Conservation (phyloP, 53 echinoderm and acorn worm species). For the Actinopyga echinites region DNA sequence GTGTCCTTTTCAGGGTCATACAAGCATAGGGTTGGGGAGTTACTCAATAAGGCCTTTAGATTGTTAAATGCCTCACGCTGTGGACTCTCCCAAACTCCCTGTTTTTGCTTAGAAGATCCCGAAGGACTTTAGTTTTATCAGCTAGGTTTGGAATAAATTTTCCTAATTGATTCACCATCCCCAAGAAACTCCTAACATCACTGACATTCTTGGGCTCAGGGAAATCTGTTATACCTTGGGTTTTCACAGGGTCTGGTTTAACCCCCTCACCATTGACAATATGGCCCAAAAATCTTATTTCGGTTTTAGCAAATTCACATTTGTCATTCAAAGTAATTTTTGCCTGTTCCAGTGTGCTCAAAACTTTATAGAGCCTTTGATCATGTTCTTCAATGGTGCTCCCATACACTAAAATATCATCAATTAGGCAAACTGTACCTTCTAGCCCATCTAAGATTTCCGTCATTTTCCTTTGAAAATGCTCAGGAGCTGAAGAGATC, state of each 20-base stretch:
- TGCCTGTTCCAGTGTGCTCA: conserved; percentile 14
- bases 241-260: conserved; percentile 26
- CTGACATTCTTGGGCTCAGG: conserved; percentile 40
- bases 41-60: conserved; percentile 45
- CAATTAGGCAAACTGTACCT: conserved; percentile 43
- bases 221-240: conserved; percentile 27
- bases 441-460: conserved; percentile 45
- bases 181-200: conserved; percentile 55
- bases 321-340: conserved; percentile 41
- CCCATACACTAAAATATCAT: conserved; percentile 49
- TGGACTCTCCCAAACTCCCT: conserved; percentile 37
- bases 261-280: conserved; percentile 21
- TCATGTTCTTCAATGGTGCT: conserved; percentile 33
- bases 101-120: conserved; percentile 55
- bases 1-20: conserved; percentile 48
- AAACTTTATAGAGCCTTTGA: conserved; percentile 17
- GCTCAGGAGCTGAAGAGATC: conserved; percentile 60
- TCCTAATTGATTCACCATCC: conserved; percentile 67
- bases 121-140: conserved; percentile 57
- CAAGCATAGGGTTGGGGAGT: conserved; percentile 30
- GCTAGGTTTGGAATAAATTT: conserved; percentile 60
- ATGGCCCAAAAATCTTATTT: conserved; percentile 40
- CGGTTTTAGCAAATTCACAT: conserved; percentile 41
- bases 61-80: conserved; percentile 45
- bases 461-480: conserved; percentile 47